Base-by-base conservation (phyloP, 2,113 vertebrate genomes). In the Colaptes auratus region DNA sequence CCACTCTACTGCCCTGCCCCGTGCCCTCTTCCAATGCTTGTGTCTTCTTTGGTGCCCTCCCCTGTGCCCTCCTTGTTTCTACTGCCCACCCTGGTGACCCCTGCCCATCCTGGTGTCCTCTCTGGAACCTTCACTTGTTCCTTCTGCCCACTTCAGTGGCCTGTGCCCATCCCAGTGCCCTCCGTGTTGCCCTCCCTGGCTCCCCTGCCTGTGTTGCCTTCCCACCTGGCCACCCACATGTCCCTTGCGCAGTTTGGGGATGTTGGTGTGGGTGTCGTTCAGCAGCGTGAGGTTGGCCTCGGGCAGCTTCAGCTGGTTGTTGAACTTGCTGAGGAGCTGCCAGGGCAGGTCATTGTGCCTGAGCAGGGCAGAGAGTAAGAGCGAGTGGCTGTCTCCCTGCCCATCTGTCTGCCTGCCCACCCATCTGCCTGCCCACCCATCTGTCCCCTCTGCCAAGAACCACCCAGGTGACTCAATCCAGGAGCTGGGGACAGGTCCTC, bases 271-370 rank as follows among this genome's bases (percentile, higher is more conserved):
- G 9, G 99, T 99, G 44, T 5, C 50, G 0, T 63, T 9, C 35
- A 99, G 97, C 2, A n/a, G 86, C 16, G 72, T 44, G 42, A 99
- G 98, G 96, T 99, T 96, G 82, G 98, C 98, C 6, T 12, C 28
- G 3, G 90, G 66, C 30, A 97, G 35, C 58, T 18, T 85, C 25
- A 99, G 97, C 93, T 97, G 96, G 71, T 99, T 99, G 96, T 99
- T 98, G 96, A 98, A 99, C 53, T 9, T 70, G 0, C 0, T 15
- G 67, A 98, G 98, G 87, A 99, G 82, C 93, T 99, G 98, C 99
- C 99, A 99, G 28, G 99, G 99, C 27, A 99, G 97, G 89, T 99
- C 99, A 1, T 99, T 99, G 96, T 99, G 99, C 75, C 99, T 99
- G 94, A 82, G 50, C 6, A 15, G 65, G 19, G 56, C 23, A 46